These are phyloP conservation scores for Strigamia crassipes DNA, from an alignment of 2,888 invertebrate species.

Conservation along the genomic window DNA sequence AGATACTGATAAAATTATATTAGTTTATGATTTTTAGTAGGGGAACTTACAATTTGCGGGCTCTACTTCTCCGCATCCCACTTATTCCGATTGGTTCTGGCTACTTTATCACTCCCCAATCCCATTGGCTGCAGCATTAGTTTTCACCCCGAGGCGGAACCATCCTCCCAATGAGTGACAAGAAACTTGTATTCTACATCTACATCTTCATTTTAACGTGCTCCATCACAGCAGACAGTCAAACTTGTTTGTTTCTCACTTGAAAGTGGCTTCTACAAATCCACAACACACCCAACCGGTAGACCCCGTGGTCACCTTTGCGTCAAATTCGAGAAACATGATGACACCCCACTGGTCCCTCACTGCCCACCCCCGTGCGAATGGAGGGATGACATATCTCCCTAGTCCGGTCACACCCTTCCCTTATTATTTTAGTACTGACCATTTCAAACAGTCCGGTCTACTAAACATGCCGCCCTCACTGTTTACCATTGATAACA, in stretches of 20 bases:
- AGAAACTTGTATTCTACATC: not conserved
- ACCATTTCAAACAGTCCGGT: slow-evolving; percentile 43
- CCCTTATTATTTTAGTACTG: slow-evolving; percentile 38
- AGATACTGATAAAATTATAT: not conserved
- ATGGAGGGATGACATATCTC: slow-evolving; percentile 12
- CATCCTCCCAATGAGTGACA: slow-evolving; percentile 36
- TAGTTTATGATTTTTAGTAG: not conserved
- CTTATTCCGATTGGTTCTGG: not conserved
- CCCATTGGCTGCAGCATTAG: slow-evolving; percentile 15
- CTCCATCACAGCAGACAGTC: slow-evolving; percentile 13
- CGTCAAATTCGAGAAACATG: slow-evolving; percentile 1
- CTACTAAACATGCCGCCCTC: slow-evolving; percentile 15
- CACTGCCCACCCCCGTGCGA: not conserved
- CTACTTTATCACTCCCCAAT: slow-evolving; percentile 1
- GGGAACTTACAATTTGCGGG: not conserved
- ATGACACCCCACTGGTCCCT: slow-evolving; percentile 29
- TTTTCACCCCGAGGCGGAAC: not conserved
- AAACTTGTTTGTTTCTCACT: not conserved
- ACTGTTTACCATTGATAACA: slow-evolving; percentile 55
- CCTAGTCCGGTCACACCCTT: slow-evolving; percentile 29
- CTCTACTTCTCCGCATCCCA: not conserved
- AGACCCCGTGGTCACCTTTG: not conserved
- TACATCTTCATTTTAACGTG: slow-evolving; percentile 22
- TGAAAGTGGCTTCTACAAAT: slow-evolving; percentile 19
- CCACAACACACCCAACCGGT: not conserved